A percentile compares a stretch with the other conserved stretches of the same genome.
Evolutionary conservation across 2,113 vertebrate genomes (phyloP).

Genomic region (Zosterops hypoxanthus): DNA sequence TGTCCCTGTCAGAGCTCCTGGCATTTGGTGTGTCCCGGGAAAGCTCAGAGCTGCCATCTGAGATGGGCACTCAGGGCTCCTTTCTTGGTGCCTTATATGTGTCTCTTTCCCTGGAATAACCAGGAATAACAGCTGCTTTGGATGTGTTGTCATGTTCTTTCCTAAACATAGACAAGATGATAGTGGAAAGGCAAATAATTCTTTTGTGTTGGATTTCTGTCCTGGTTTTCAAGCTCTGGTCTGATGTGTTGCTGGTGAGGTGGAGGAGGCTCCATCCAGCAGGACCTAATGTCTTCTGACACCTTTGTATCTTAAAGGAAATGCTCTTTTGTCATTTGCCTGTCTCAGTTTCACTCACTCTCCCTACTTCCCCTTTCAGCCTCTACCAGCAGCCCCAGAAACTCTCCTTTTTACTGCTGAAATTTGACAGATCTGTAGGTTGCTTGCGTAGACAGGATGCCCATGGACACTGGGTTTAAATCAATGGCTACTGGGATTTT

Average conservation of each 20-base stretch:
- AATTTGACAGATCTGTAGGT: neutral
- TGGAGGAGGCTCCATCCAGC: neutral
- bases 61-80: neutral
- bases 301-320: neutral
- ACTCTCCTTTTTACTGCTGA: neutral
- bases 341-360: neutral
- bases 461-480: neutral
- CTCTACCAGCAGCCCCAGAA: neutral
- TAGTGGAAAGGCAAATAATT: neutral
- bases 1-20: neutral
- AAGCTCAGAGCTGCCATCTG: fast-evolving
- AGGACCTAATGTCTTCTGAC: neutral
- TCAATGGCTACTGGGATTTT: neutral
- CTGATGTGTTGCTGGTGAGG: neutral
- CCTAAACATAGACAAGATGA: neutral
- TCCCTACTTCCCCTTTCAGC: neutral
- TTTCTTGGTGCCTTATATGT: fast-evolving
- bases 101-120: neutral
- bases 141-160: neutral
- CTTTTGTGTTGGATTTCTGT: neutral
- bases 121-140: fast-evolving
- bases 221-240: neutral
- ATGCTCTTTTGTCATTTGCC: neutral
- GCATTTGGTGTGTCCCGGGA: fast-evolving
- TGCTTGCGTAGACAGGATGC: neutral